Base-by-base conservation (phyloP, 2,888 invertebrate genomes). In the Dorcus hopei region DNA sequence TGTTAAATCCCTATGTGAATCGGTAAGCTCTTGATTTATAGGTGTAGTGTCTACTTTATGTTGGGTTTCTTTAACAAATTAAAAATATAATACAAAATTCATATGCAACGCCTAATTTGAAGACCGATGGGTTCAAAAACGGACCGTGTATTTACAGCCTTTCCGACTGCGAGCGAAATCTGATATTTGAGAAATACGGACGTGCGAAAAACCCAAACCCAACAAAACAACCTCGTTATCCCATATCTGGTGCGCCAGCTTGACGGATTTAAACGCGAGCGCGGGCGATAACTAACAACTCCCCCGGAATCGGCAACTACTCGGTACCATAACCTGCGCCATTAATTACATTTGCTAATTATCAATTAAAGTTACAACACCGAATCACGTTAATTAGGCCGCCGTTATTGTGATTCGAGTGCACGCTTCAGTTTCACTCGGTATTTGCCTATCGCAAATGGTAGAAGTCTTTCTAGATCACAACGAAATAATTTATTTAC, bases 341-440 rank as follows among this genome's bases (percentile, higher is more conserved):
- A 50, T 59, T 59, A 59, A 59, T 55, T 69, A 71, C 68, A 63
- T 70, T 66, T 64, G 61, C 68, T 72, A 72, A 73, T 72, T 72
- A 72, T 69, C 71, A 73, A 70, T 69, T 70, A 70, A 66, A 69
- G 61, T 65, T 64, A 62, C 67, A 65, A 61, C 64, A 57, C 64
- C 58, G 67, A 67, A 69, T 69, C 68, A 65, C 62, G 65, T 68
- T 69, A 72, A 73, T 71, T 68, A 70, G 68, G 42, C 26, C 45
- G 39, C 54, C 49, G 55, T 59, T 54, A 59, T 59, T 51, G 48
- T 47, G 54, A 59, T 50, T 47, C 33, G 41, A 50, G 43, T 26
- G 50, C 53, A 48, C 51, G 59, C 38, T 52, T 55, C 39, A 54
- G 14, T 39, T 39, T 51, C 54, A 51, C 48, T n/a, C 51, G 39